Evolutionary conservation across 2,113 vertebrate species (phyloP).

Genomic region (Muscicapa adusta): DNA sequence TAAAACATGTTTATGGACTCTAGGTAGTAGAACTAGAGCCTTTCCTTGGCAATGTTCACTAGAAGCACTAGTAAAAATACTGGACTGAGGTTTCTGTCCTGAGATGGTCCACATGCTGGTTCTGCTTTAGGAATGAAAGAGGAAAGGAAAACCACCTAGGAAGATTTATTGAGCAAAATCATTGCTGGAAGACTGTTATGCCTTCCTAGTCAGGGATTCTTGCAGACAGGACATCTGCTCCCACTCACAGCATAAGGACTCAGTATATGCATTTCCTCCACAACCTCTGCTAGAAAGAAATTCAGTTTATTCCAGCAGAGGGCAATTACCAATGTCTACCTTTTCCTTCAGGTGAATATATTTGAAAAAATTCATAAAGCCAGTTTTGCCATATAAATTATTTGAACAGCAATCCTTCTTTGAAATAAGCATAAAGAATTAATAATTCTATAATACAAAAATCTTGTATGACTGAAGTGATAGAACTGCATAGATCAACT

Average conservation of each 20-base stretch:
- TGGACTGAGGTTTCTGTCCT: not conserved
- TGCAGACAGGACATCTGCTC: not conserved
- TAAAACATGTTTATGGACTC: slow-evolving; percentile 2
- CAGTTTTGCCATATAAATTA: not conserved
- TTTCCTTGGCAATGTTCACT: not conserved
- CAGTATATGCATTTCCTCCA: not conserved
- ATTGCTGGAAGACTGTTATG: not conserved
- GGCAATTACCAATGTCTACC: not conserved
- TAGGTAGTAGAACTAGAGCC: not conserved
- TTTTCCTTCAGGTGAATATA: not conserved
- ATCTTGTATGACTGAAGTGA: not conserved
- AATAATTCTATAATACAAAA: not conserved
- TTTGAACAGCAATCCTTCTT: not conserved
- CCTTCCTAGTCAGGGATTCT: not conserved
- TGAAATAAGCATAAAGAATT: not conserved
- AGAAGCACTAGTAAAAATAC: not conserved
- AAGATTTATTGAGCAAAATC: not conserved
- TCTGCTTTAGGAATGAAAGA: not conserved
- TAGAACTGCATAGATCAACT: not conserved
- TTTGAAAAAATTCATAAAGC: not conserved
- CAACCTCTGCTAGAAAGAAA: not conserved
- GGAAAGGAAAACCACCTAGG: not conserved
- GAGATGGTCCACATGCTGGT: not conserved
- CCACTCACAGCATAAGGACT: not conserved
- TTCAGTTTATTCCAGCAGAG: not conserved